These are phyloP conservation scores for Ursus arctos DNA, from an alignment of 2,113 vertebrate genomes.

Conservation along the genomic window DNA sequence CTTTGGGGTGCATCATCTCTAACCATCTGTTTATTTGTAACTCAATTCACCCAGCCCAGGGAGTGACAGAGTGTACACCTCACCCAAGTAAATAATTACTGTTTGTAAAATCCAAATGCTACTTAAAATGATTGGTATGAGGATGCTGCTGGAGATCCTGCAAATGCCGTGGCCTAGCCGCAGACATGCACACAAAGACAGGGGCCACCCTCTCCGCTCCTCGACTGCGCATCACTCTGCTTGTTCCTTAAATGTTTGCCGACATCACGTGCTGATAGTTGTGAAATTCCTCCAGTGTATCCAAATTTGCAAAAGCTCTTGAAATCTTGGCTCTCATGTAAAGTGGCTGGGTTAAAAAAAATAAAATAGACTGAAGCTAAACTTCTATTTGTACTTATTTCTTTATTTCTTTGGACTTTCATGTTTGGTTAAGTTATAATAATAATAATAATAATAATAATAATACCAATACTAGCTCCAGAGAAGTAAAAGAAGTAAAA, in stretches of 20 bases:
- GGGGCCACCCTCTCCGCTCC: background rate
- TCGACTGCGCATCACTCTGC: background rate
- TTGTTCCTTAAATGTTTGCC: conserved; percentile 29
- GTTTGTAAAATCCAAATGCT: conserved; percentile 56
- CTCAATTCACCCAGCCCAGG: conserved; percentile 1
- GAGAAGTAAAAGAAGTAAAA: background rate
- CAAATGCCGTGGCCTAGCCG: background rate
- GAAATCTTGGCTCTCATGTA: conserved; percentile 1
- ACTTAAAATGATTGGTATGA: conserved; percentile 37
- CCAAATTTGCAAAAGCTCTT: conserved; percentile 32
- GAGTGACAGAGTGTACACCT: background rate
- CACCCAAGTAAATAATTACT: conserved; percentile 23
- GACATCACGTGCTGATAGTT: background rate
- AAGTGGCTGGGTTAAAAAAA: background rate
- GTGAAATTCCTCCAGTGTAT: conserved; percentile 21
- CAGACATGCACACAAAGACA: background rate
- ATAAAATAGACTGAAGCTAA: conserved; percentile 3
- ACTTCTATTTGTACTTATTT: conserved; percentile 19
- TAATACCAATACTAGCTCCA: background rate
- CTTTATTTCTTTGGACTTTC: background rate
- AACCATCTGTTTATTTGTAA: conserved; percentile 34
- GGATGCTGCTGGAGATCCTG: background rate
- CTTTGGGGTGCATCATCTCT: background rate
- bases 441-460: background rate
- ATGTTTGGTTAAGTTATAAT: background rate